Conservation (phyloP, 2,888 invertebrate genomes). For the Steinernema scapterisci region DNA sequence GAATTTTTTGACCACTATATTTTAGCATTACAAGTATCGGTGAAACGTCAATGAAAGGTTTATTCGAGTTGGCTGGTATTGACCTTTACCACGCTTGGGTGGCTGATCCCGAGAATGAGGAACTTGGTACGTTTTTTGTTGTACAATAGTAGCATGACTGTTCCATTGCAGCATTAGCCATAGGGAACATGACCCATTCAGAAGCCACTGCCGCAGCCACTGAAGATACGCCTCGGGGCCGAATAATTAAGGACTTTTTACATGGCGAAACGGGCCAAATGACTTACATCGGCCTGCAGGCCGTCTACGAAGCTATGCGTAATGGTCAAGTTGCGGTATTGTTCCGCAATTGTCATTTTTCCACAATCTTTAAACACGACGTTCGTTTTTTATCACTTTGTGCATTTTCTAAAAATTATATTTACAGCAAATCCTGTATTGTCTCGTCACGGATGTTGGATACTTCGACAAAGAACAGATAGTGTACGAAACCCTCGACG, state of each 20-base stretch:
- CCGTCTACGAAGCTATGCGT: constrained; percentile 63
- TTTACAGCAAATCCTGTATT: constrained; percentile 70
- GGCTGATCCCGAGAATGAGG: not conserved
- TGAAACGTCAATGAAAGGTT: not conserved
- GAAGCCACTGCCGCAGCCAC: not conserved
- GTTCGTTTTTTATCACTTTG: constrained; percentile 62
- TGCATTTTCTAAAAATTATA: not conserved
- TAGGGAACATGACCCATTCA: not conserved
- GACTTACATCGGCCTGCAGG: constrained; percentile 72
- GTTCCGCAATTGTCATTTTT: constrained; percentile 74
- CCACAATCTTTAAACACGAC: constrained; percentile 71
- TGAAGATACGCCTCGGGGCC: not conserved
- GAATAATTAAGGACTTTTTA: not conserved
- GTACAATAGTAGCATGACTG: not conserved
- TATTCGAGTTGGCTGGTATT: not conserved
- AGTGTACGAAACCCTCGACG: constrained; percentile 73
- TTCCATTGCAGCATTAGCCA: not conserved
- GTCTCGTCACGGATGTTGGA: constrained; percentile 73
- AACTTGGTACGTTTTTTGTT: not conserved
- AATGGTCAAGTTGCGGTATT: constrained; percentile 72
- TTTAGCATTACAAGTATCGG: constrained; percentile 5
- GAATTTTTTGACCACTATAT: not conserved
- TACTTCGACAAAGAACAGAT: constrained; percentile 69
- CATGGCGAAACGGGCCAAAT: constrained; percentile 67
- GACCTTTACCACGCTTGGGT: constrained; percentile 2